Percentiles rank a stretch among this genome's conserved stretches.
Conservation (phyloP, 2,888 invertebrate genomes). For the Tetranychus piercei region DNA sequence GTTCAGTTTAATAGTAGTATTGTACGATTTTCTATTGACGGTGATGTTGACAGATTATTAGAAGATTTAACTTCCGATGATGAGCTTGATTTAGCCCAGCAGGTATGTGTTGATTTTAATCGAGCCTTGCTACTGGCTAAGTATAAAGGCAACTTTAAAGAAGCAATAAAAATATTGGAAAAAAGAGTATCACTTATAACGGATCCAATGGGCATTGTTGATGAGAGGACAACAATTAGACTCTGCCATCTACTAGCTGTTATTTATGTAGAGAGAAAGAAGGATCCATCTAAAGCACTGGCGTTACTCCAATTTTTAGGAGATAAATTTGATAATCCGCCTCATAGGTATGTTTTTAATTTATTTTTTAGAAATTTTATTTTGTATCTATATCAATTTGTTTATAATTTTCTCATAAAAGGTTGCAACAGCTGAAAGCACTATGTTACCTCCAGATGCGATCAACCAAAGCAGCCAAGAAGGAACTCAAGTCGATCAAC, state of each 20-base stretch:
- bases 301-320: slow-evolving; percentile 6
- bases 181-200: slow-evolving; percentile 10
- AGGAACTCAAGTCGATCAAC: slow-evolving; percentile 31
- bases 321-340: slow-evolving; percentile 7
- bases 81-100: slow-evolving; percentile 15
- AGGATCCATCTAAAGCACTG: slow-evolving; percentile 11
- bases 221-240: slow-evolving; percentile 11
- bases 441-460: slow-evolving; percentile 44
- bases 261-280: slow-evolving; percentile 13
- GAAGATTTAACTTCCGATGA: slow-evolving; percentile 3
- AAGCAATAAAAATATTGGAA: slow-evolving; percentile 16
- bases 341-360: background rate
- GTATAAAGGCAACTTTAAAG: slow-evolving; percentile 9
- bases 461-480: slow-evolving; percentile 34
- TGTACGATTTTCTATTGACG: slow-evolving; percentile 14
- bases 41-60: slow-evolving; percentile 9
- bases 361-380: background rate
- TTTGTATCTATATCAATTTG: no score
- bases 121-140: slow-evolving; percentile 15
- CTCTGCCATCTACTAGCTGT: slow-evolving; percentile 12
- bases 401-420: no score
- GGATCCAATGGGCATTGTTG: slow-evolving; percentile 9
- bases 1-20: slow-evolving; percentile 15
- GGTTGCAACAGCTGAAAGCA: slow-evolving; percentile 22
- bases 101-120: slow-evolving; percentile 15